Percentiles rank a stretch among this genome's conserved stretches.
These are phyloP conservation scores for Drosophila simulans DNA, from an alignment of 1,140 invertebrate genomes.

Conservation along the genomic window DNA sequence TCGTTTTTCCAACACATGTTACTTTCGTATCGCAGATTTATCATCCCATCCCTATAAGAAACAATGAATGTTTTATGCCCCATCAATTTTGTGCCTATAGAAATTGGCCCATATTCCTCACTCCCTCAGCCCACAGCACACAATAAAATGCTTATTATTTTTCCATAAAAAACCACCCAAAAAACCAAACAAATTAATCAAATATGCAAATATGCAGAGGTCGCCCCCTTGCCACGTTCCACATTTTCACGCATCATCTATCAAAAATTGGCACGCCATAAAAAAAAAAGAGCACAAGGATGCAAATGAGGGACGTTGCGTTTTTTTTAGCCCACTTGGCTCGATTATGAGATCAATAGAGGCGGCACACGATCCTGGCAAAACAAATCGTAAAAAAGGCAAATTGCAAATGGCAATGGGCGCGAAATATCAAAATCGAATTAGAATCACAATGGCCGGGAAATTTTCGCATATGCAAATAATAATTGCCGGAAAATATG, in stretches of 20 bases:
- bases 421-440: constrained; percentile 70
- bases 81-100: constrained; percentile 24
- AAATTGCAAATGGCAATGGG: constrained; percentile 72
- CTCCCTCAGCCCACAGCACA: constrained; percentile 11
- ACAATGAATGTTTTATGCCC: background rate
- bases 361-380: constrained; percentile 38
- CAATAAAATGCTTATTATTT: constrained; percentile 77
- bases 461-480: constrained; percentile 71
- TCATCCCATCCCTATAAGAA: background rate
- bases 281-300: constrained; percentile 54
- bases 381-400: constrained; percentile 79
- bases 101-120: constrained; percentile 1
- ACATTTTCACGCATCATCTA: constrained; percentile 74
- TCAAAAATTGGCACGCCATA: constrained; percentile 75
- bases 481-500: constrained; percentile 78
- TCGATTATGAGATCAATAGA: constrained; percentile 78
- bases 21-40: background rate
- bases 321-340: constrained; percentile 37
- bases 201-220: constrained; percentile 71
- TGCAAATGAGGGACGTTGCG: constrained; percentile 58
- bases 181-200: constrained; percentile 78
- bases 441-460: constrained; percentile 57
- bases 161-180: constrained; percentile 79
- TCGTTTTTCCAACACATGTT: background rate
- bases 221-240: constrained; percentile 5